Evolutionary conservation across 1,140 invertebrate genomes (phyloP).

Genomic region (Sinonovacula constricta): DNA sequence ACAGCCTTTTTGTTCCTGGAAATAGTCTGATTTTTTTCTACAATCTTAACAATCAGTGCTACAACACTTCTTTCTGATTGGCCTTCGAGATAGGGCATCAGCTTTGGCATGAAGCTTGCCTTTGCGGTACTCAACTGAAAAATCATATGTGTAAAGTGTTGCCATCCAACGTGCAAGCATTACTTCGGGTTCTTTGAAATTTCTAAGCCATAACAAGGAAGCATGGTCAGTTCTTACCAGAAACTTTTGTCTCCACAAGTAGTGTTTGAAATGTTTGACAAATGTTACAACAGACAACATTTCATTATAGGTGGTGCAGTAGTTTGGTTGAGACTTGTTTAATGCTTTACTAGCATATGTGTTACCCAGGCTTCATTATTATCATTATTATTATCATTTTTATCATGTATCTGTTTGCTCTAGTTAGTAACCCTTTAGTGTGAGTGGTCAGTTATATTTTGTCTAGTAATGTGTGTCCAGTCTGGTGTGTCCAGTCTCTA

Average conservation of each 20-base stretch:
- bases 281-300: conserved; percentile 6
- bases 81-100: conserved; percentile 7
- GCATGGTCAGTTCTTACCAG: conserved; percentile 16
- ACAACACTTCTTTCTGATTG: background rate
- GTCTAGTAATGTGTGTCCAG: too few relatives aligned
- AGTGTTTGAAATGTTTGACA: conserved; percentile 15
- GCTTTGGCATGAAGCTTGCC: conserved; percentile 21
- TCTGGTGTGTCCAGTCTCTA: too few relatives aligned
- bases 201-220: conserved; percentile 1
- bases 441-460: too few relatives aligned
- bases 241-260: conserved; percentile 25
- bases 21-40: background rate
- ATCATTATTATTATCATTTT: too few relatives aligned
- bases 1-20: background rate
- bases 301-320: conserved; percentile 17
- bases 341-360: conserved; percentile 23
- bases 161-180: conserved; percentile 2
- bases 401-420: too few relatives aligned
- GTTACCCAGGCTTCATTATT: too few relatives aligned
- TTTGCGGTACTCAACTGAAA: conserved; percentile 1
- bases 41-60: background rate
- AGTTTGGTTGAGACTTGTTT: conserved; percentile 12
- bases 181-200: conserved; percentile 22
- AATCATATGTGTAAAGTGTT: conserved; percentile 5
- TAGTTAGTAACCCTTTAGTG: too few relatives aligned